Evolutionary conservation across 2,113 vertebrate genomes (phyloP).

Genomic region (Ceyx melanurus): DNA sequence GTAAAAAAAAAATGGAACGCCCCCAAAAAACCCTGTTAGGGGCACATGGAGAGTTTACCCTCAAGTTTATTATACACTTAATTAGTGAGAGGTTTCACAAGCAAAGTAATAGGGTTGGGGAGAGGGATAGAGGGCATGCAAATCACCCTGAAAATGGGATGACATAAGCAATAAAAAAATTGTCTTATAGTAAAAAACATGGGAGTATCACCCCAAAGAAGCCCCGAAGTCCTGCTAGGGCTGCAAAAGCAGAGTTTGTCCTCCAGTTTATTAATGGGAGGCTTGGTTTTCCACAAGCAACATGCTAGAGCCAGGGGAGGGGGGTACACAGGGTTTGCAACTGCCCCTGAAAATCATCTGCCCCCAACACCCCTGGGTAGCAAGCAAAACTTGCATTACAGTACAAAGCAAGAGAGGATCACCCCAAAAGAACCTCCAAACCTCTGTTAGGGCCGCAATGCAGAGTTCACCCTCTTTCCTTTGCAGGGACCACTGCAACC

Average conservation of each 20-base stretch:
- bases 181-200: background rate
- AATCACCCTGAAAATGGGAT: background rate
- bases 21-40: background rate
- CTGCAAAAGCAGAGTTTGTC: background rate
- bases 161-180: background rate
- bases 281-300: background rate
- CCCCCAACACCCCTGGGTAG: no score
- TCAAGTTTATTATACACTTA: background rate
- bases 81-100: background rate
- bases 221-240: background rate
- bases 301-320: background rate
- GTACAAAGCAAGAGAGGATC: background rate
- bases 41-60: no score
- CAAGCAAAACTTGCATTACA: background rate
- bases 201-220: no score
- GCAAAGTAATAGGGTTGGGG: background rate
- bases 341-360: background rate
- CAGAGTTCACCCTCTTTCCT: background rate
- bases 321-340: background rate
- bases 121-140: background rate
- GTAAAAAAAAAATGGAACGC: background rate
- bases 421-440: background rate
- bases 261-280: background rate
- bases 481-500: fast-evolving
- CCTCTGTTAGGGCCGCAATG: background rate